Evolutionary conservation across 2,888 invertebrate species (phyloP).

Genomic region (Isoperla grammatica): DNA sequence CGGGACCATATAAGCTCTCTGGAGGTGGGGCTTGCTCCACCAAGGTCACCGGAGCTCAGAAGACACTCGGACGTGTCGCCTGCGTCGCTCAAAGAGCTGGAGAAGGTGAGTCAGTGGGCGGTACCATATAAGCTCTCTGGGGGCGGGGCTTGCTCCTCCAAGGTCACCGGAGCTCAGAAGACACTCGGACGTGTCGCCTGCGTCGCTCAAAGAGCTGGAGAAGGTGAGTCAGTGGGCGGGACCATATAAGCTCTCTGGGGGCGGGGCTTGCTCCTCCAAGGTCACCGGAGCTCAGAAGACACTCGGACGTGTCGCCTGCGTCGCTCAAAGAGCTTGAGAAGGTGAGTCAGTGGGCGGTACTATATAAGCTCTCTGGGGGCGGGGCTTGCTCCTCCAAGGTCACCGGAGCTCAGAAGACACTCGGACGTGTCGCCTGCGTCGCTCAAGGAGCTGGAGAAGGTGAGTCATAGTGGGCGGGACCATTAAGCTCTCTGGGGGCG

Average conservation of each 20-base stretch:
- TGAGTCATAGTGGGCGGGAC: no score
- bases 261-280: conserved; percentile 72
- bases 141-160: conserved; percentile 68
- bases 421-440: conserved; percentile 85
- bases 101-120: conserved; percentile 66
- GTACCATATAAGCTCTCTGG: no score
- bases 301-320: conserved; percentile 83
- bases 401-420: conserved; percentile 74
- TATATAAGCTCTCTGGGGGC: conserved; percentile 46
- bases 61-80: conserved; percentile 84
- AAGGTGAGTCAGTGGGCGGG: conserved; percentile 61
- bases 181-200: conserved; percentile 83
- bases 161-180: conserved; percentile 73
- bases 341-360: conserved; percentile 51
- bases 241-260: no score
- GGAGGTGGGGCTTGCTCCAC: conserved; percentile 65
- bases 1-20: no score
- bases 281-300: conserved; percentile 73
- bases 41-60: conserved; percentile 73
- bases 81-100: conserved; percentile 78
- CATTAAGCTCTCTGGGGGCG: no score
- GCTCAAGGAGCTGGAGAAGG: conserved; percentile 83
- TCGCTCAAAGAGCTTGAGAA: conserved; percentile 82
- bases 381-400: conserved; percentile 76
- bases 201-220: conserved; percentile 79